phyloP scores from a whole-genome alignment of 2,113 vertebrate species.

The Gavialis gangeticus region DNA sequence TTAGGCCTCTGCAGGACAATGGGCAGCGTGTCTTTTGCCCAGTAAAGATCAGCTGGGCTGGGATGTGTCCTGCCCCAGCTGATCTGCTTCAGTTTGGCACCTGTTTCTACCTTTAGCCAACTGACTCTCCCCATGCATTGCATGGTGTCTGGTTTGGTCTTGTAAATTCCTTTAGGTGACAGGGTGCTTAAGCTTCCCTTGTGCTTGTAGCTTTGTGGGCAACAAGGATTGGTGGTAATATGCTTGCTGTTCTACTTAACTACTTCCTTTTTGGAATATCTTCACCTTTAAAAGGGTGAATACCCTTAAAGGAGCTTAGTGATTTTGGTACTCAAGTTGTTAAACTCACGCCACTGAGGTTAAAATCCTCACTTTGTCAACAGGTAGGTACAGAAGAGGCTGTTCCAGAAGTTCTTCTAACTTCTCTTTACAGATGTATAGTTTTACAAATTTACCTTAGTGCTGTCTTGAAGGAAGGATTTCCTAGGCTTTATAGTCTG shows the following conservation, averaged over 20 bases:
- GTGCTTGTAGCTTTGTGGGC: background rate
- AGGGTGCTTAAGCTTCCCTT: no score
- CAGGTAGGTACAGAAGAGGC: background rate
- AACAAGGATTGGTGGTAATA: background rate
- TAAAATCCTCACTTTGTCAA: background rate
- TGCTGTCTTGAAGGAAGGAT: background rate
- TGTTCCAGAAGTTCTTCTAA: background rate
- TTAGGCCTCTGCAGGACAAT: no score
- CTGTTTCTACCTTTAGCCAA: no score
- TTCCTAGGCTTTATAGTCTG: background rate
- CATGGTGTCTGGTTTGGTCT: no score
- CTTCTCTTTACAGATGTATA: background rate
- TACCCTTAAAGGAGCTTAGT: background rate
- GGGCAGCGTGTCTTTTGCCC: no score
- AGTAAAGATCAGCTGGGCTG: no score
- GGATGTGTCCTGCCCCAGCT: no score
- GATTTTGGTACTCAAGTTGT: background rate
- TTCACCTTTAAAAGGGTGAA: background rate
- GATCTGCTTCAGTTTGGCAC: no score
- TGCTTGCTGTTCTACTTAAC: background rate
- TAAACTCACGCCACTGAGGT: background rate
- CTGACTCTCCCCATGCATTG: no score
- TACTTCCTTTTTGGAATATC: background rate
- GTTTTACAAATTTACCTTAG: background rate
- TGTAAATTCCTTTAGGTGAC: no score